Conservation (phyloP, 2,797 vertebrate genomes). For the Lithobates sylvaticus region DNA sequence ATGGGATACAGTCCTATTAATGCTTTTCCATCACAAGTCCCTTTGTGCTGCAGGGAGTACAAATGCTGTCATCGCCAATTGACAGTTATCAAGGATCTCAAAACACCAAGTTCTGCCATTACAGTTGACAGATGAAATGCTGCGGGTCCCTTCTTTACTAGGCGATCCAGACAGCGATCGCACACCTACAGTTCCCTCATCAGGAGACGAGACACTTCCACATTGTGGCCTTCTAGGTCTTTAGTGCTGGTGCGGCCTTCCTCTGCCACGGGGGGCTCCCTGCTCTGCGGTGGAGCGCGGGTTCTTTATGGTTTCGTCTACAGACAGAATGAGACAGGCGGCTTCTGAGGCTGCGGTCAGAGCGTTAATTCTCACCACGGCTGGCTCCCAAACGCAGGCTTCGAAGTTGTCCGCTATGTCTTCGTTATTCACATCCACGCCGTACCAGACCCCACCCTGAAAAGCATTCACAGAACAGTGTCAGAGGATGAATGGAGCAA, state of each 20-base stretch:
- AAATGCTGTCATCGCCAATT: no score
- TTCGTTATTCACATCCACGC: constrained; percentile 94
- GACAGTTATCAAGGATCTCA: no score
- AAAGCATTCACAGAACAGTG: neutral
- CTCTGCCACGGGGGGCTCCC: constrained; percentile 80
- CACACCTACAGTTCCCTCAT: neutral
- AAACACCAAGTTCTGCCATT: no score
- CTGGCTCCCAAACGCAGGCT: constrained; percentile 93
- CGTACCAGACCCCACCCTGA: constrained; percentile 93
- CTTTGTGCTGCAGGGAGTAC: no score
- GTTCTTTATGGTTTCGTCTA: constrained; percentile 97
- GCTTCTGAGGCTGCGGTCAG: constrained; percentile 94
- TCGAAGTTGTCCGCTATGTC: constrained; percentile 93
- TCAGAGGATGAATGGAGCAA: neutral
- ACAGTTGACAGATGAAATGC: no score
- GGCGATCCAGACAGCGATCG: neutral
- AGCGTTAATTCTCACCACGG: constrained; percentile 91
- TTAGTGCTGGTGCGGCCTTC: constrained; percentile 76
- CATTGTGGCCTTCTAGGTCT: neutral
- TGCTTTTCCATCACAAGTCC: no score
- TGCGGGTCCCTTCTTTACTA: no score
- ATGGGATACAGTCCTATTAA: no score
- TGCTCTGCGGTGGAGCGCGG: constrained; percentile 85
- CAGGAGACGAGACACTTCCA: neutral
- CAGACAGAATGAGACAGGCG: constrained; percentile 93